phyloP scores from a whole-genome alignment of 2,888 invertebrate genomes.

The Orthonychiurus folsomi region DNA sequence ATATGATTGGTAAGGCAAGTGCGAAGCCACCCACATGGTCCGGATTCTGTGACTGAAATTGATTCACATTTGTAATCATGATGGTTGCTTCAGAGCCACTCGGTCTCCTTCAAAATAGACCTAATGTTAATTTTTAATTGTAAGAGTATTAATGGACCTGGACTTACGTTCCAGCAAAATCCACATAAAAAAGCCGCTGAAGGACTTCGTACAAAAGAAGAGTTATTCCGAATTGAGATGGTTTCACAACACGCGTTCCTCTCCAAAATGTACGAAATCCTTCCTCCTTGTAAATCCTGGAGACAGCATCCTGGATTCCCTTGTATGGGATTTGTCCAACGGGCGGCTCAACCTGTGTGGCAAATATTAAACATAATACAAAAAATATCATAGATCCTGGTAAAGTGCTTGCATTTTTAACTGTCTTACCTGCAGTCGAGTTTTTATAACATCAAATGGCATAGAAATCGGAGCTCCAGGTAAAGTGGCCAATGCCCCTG shows the following conservation, averaged over 20 bases:
- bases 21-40: constrained; percentile 54
- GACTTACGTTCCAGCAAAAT: constrained; percentile 53
- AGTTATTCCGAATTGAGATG: constrained; percentile 93
- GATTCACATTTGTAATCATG: constrained; percentile 38
- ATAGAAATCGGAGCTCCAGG: constrained; percentile 97
- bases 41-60: constrained; percentile 47
- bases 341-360: constrained; percentile 71
- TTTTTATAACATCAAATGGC: constrained; percentile 99
- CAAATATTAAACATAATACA: background rate
- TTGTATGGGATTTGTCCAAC: constrained; percentile 91
- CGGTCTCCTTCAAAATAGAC: constrained; percentile 44
- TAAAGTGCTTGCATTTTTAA: background rate
- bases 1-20: constrained; percentile 51
- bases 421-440: constrained; percentile 47
- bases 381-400: background rate
- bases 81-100: constrained; percentile 47
- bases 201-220: constrained; percentile 91
- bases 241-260: constrained; percentile 50
- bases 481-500: constrained; percentile 85
- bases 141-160: background rate
- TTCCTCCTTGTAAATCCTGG: constrained; percentile 86
- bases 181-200: constrained; percentile 89
- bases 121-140: background rate
- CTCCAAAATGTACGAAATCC: constrained; percentile 97
- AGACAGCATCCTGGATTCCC: constrained; percentile 85